Conservation (phyloP, 2,797 vertebrate genomes). For the Molossus alvarezi region DNA sequence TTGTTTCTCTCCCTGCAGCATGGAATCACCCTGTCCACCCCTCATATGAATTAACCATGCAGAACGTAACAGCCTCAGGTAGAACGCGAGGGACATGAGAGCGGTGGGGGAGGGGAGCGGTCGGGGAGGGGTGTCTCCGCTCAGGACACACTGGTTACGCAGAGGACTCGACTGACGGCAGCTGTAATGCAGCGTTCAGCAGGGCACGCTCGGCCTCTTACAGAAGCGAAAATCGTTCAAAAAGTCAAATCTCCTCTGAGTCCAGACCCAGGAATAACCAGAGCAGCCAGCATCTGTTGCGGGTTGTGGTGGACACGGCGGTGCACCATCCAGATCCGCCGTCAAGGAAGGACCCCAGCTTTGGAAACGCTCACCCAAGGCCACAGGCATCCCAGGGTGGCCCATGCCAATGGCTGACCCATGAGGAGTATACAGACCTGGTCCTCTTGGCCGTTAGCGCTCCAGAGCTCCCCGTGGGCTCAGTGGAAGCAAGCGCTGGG, state of each 20-base stretch:
- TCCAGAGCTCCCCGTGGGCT: neutral
- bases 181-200: neutral
- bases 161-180: neutral
- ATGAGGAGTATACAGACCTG: rapidly evolving
- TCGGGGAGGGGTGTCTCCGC: neutral
- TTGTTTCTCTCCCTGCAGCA: neutral
- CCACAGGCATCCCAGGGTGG: neutral
- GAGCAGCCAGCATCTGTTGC: neutral
- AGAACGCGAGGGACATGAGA: rapidly evolving
- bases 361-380: neutral
- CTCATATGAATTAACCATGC: neutral
- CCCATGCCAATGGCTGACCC: neutral
- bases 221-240: neutral
- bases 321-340: neutral
- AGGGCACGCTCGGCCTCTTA: too few species aligned
- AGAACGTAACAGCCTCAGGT: neutral
- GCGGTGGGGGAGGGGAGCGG: neutral
- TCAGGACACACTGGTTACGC: rapidly evolving
- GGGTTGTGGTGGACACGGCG: rapidly evolving
- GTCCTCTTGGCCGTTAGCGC: neutral
- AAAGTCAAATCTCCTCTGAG: neutral
- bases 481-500: neutral
- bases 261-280: neutral
- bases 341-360: too few species aligned
- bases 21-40: neutral